Evolutionary conservation across 2,888 invertebrate genomes (phyloP), one percentile per base, ranked within the genome.

Genomic region (Xiphydria camelus): DNA sequence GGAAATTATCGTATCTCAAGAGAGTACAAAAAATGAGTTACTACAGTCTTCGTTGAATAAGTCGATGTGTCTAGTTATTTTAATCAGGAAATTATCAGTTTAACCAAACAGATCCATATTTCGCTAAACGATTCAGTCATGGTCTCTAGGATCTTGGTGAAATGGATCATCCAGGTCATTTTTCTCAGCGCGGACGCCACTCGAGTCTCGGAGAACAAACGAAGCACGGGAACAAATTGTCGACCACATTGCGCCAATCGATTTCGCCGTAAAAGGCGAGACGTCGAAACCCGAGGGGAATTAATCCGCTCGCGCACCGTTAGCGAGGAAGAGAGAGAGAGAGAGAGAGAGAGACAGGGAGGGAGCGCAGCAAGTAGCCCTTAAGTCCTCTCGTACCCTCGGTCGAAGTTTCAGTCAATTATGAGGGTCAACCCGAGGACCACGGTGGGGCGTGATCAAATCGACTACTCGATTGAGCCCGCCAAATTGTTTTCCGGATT

Each of bases 401-500:
- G 26, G 10, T 12, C 4, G 10, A 26, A 10, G 26, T 10, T 61
- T 35, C 29, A 53, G 47, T 56, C 59, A 61, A 59, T 59, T 59
- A 59, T 59, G 48, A 49, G 56, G 59, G 61, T 59, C 56, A 51
- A 48, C 29, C 39, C 47, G 45, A 46, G 33, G 47, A 45, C 25
- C 45, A 40, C 53, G 40, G 31, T 38, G 51, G 48, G 58, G 43
- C 25, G 51, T 51, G 61, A 61, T 59, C 59, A 53, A 52, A 47
- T 41, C 52, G 44, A 54, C 48, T 51, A 53, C 59, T 49, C 53
- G 49, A 59, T 54, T 50, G 59, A 47, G 40, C 38, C 50, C 50
- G 56, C 43, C 59, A 61, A 59, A 59, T 59, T 59, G 61, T 61
- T 54, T 55, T 51, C 54, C 57, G 32, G 55, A 59, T 59, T 56